Conservation (phyloP, 2,888 invertebrate genomes). For the Epsilonema sp. region DNA sequence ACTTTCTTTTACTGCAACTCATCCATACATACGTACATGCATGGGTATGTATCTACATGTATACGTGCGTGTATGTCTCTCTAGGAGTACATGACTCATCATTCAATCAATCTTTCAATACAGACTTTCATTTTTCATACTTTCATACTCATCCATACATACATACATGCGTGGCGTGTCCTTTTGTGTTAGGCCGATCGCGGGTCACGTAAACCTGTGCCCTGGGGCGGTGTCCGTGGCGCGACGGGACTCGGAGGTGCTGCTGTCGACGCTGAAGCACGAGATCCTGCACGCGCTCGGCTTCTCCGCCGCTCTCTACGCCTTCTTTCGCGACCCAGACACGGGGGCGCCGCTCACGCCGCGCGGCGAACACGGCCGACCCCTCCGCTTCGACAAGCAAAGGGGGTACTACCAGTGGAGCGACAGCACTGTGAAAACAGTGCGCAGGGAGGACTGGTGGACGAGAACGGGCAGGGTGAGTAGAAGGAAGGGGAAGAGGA, state of each 20-base stretch:
- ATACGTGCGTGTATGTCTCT: too few relatives aligned
- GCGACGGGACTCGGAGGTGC: constrained; percentile 57
- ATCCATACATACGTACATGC: too few relatives aligned
- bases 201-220: constrained; percentile 94
- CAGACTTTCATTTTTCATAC: too few relatives aligned
- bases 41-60: too few relatives aligned
- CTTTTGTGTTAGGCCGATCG: constrained; percentile 65
- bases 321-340: constrained; percentile 74
- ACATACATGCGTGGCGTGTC: too few relatives aligned
- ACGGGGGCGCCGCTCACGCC: constrained; percentile 41
- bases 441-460: constrained; percentile 51
- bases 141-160: too few relatives aligned
- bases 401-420: constrained; percentile 61
- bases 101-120: too few relatives aligned
- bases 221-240: constrained; percentile 79
- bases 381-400: constrained; percentile 64
- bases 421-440: constrained; percentile 55
- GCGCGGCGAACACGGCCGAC: constrained; percentile 64
- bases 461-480: constrained; percentile 47
- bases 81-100: too few relatives aligned
- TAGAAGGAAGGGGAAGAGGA: too few relatives aligned
- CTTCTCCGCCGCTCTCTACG: constrained; percentile 86
- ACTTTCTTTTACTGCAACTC: too few relatives aligned
- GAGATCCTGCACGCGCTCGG: constrained; percentile 94
- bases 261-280: constrained; percentile 88